Percentiles rank a stretch among this genome's conserved stretches.
Evolutionary conservation across 2,113 vertebrate genomes (phyloP).

Genomic region (Paradisaea rubra): DNA sequence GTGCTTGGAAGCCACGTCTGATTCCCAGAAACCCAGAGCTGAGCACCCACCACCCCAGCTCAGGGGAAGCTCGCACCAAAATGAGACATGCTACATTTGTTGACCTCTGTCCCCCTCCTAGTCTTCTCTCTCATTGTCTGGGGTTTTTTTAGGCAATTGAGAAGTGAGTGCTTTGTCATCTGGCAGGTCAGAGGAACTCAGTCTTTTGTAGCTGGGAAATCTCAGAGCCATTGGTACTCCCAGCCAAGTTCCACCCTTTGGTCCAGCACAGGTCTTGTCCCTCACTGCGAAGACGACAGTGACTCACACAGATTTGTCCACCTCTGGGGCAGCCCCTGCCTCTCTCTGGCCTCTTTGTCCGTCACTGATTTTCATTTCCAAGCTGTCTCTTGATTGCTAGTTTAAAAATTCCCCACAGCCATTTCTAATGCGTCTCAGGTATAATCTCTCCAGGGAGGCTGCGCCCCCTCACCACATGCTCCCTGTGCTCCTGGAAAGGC

Average conservation of each 20-base stretch:
- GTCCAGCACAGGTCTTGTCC: not conserved
- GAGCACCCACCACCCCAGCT: not conserved
- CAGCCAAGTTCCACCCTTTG: fast-evolving
- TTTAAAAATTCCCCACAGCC: not conserved
- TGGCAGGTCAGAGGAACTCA: not conserved
- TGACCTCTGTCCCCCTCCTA: fast-evolving
- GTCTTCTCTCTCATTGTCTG: not conserved
- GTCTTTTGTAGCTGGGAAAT: not conserved
- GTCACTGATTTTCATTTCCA: not conserved
- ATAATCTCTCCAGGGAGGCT: not conserved
- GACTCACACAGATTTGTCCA: not conserved
- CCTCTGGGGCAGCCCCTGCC: not conserved
- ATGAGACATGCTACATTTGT: fast-evolving
- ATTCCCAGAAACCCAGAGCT: not conserved
- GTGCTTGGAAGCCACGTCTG: fast-evolving
- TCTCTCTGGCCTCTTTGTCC: not conserved
- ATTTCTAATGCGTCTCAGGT: not conserved
- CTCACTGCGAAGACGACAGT: not conserved
- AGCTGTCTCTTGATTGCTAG: not conserved
- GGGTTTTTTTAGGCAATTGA: not conserved
- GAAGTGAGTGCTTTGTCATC: not conserved
- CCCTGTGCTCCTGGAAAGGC: not conserved
- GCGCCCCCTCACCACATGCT: not conserved
- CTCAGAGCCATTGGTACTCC: not conserved
- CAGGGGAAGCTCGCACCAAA: not conserved